phyloP scores from a whole-genome alignment of 1,140 invertebrate genomes.

The Ephestia elutella region DNA sequence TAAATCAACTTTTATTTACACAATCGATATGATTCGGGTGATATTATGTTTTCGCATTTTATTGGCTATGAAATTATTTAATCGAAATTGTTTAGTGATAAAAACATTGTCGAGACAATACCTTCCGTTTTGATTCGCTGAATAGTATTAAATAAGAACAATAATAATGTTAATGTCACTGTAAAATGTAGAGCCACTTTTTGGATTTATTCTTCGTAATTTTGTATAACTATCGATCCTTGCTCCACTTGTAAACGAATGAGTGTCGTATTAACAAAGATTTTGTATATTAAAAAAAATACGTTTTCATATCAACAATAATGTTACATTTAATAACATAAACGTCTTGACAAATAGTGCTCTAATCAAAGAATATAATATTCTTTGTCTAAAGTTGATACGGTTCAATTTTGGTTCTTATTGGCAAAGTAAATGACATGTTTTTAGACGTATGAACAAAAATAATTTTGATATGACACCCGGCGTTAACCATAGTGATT shows the following conservation, averaged over 20 bases:
- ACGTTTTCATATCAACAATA: too few relatives aligned
- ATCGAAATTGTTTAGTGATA: not conserved
- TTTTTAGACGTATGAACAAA: not conserved
- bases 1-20: too few relatives aligned
- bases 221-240: slow-evolving; percentile 1
- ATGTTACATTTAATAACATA: too few relatives aligned
- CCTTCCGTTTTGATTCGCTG: not conserved
- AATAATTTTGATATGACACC: too few relatives aligned
- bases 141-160: slow-evolving; percentile 2
- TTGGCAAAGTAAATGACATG: too few relatives aligned
- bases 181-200: not conserved
- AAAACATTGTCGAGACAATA: not conserved
- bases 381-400: too few relatives aligned
- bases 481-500: too few relatives aligned
- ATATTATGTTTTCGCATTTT: not conserved
- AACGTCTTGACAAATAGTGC: too few relatives aligned
- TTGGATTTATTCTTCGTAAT: not conserved
- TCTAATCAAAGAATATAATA: too few relatives aligned
- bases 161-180: not conserved
- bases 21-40: not conserved
- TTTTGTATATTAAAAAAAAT: not conserved
- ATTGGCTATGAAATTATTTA: not conserved
- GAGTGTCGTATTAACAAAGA: not conserved
- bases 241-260: not conserved
- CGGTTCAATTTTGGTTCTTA: too few relatives aligned